Conservation (phyloP, 2,888 invertebrate species). For the Argynnis bischoffii region DNA sequence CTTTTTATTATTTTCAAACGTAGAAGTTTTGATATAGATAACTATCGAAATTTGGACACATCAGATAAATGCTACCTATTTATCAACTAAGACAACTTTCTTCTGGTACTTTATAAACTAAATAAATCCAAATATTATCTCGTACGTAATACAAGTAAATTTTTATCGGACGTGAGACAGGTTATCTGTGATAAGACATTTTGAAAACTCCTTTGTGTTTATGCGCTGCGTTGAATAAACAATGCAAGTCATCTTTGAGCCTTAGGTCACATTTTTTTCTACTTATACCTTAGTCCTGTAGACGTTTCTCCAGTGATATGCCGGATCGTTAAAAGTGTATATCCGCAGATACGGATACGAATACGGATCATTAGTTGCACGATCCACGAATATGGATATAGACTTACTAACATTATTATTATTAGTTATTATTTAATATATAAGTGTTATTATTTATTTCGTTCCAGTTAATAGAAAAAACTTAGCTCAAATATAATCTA, state of each 20-base stretch:
- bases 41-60: neutral
- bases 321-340: no score
- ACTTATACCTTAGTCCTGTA: neutral
- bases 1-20: no score
- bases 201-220: constrained; percentile 29
- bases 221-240: constrained; percentile 2
- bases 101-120: neutral
- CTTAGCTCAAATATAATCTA: neutral
- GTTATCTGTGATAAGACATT: constrained; percentile 30
- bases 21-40: neutral
- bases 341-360: no score
- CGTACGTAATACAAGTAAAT: constrained; percentile 32
- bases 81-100: constrained; percentile 9
- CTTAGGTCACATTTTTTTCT: neutral
- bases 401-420: no score
- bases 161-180: constrained; percentile 32
- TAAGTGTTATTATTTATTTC: no score
- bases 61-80: constrained; percentile 7
- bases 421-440: no score
- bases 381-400: no score
- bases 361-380: no score
- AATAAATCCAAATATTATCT: constrained; percentile 5
- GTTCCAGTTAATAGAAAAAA: no score
- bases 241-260: no score
- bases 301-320: no score